A percentile compares a stretch with the other conserved stretches of the same genome.
Conservation (phyloP, 2,888 invertebrate genomes). For the Magallana nippona region DNA sequence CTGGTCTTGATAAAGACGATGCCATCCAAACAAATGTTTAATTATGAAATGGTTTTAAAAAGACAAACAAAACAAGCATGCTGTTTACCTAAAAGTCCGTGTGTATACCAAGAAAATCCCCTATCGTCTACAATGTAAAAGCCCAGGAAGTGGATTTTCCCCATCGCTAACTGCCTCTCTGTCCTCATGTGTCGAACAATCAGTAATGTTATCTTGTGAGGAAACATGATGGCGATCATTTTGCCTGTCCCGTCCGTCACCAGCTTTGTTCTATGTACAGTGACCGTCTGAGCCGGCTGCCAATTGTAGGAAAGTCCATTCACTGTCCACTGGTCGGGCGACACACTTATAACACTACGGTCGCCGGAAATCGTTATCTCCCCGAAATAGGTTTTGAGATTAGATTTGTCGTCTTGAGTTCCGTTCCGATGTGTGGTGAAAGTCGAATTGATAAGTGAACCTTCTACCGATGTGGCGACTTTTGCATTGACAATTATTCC, state of each 20-base stretch:
- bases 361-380: constrained; percentile 54
- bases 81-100: constrained; percentile 61
- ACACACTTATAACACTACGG: constrained; percentile 38
- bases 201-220: constrained; percentile 59
- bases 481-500: constrained; percentile 60
- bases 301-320: constrained; percentile 44
- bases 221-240: constrained; percentile 62
- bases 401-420: constrained; percentile 3
- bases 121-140: constrained; percentile 63
- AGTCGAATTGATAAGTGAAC: not conserved
- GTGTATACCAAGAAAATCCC: constrained; percentile 64
- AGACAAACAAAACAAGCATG: too few relatives aligned
- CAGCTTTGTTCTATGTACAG: constrained; percentile 60
- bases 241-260: constrained; percentile 60
- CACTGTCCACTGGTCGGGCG: constrained; percentile 44
- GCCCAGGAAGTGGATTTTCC: constrained; percentile 63
- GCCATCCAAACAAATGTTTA: too few relatives aligned
- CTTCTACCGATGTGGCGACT: constrained; percentile 51
- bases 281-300: constrained; percentile 48
- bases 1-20: too few relatives aligned
- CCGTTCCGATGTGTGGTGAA: not conserved
- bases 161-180: constrained; percentile 52
- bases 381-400: constrained; percentile 63
- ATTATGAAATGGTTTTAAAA: too few relatives aligned
- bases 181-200: constrained; percentile 61